Evolutionary conservation across 2,888 invertebrate genomes (phyloP).

Genomic region (Trachelus stipa): DNA sequence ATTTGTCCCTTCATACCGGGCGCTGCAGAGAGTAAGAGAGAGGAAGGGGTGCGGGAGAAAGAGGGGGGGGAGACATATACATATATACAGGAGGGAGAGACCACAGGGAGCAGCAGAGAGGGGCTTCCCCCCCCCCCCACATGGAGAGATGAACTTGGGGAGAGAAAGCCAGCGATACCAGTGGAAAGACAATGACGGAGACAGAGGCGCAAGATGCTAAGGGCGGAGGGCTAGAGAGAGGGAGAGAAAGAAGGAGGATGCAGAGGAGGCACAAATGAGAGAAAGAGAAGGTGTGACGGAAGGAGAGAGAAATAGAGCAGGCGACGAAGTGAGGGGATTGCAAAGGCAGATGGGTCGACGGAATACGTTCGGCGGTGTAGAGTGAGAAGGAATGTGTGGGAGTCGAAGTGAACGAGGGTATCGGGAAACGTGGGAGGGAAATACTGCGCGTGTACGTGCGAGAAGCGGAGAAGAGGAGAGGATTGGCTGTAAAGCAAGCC

Average conservation of each 20-base stretch:
- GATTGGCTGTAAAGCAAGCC: conserved; percentile 4
- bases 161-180: background rate
- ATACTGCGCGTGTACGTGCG: background rate
- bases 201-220: background rate
- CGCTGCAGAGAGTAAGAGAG: conserved; percentile 40
- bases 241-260: background rate
- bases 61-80: conserved; percentile 1
- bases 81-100: conserved; percentile 2
- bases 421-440: conserved; percentile 4
- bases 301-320: background rate
- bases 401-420: background rate
- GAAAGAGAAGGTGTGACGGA: background rate
- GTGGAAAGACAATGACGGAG: background rate
- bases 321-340: background rate
- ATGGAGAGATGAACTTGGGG: conserved; percentile 13
- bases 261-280: background rate
- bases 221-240: background rate
- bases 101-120: background rate
- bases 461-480: background rate
- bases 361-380: background rate
- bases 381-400: background rate
- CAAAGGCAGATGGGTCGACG: background rate
- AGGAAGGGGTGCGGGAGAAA: conserved; percentile 21
- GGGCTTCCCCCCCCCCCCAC: conserved; percentile 1
- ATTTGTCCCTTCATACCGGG: conserved; percentile 63